These are phyloP conservation scores for Moxostoma hubbsi DNA, from an alignment of 2,797 vertebrate species.

Conservation along the genomic window DNA sequence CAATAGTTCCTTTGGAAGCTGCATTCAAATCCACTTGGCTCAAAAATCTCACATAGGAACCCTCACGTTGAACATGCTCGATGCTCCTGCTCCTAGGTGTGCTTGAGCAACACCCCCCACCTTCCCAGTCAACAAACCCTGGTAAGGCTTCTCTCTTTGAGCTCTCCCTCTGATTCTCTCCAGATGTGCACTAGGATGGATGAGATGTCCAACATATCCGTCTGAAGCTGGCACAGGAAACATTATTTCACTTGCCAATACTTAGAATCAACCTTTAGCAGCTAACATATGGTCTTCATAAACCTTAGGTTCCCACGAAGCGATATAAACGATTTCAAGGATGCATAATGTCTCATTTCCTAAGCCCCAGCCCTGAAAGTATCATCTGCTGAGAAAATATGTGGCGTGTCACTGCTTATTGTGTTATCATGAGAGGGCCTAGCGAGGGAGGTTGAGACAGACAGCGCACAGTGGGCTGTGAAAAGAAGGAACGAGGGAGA, in stretches of 20 bases:
- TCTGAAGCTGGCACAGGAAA: slow-evolving; percentile 22
- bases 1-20: no score
- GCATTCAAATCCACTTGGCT: no score
- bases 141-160: neutral
- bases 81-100: neutral
- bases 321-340: slow-evolving; percentile 36
- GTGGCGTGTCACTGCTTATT: slow-evolving; percentile 57
- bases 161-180: neutral
- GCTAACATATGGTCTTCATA: slow-evolving; percentile 54
- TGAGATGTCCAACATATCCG: slow-evolving; percentile 2
- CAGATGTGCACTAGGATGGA: slow-evolving; percentile 34
- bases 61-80: no score
- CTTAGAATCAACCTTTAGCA: slow-evolving; percentile 3
- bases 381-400: slow-evolving; percentile 55
- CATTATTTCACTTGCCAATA: slow-evolving; percentile 34
- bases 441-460: slow-evolving; percentile 56
- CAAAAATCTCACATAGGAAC: no score
- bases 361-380: slow-evolving; percentile 49
- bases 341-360: slow-evolving; percentile 53
- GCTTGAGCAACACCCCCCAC: neutral
- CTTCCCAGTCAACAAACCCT: slow-evolving; percentile 5
- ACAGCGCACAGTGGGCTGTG: slow-evolving; percentile 41
- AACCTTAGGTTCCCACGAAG: slow-evolving; percentile 37
- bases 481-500: slow-evolving; percentile 14
- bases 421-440: slow-evolving; percentile 63